Conservation (phyloP, 1,140 invertebrate genomes). For the Drosophila funebris region DNA sequence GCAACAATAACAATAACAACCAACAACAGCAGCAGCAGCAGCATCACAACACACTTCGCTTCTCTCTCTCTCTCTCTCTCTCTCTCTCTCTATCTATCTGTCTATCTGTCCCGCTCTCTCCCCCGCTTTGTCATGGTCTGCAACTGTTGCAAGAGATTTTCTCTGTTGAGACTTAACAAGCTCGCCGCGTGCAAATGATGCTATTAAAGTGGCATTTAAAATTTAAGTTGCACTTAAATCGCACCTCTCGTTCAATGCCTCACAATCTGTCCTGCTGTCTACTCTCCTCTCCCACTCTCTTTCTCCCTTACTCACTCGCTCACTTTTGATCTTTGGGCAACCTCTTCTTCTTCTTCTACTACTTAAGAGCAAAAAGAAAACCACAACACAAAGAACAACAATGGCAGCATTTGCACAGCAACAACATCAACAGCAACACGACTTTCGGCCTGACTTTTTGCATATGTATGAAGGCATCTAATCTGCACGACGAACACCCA, state of each 20-base stretch:
- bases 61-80: background rate
- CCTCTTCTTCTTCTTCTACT: slow-evolving; percentile 26
- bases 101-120: background rate
- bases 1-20: slow-evolving; percentile 20
- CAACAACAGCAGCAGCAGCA: background rate
- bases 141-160: slow-evolving; percentile 22
- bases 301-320: background rate
- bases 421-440: slow-evolving; percentile 60
- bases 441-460: slow-evolving; percentile 60
- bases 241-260: slow-evolving; percentile 42
- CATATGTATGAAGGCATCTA: slow-evolving; percentile 74
- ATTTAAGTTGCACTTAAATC: slow-evolving; percentile 71
- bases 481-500: slow-evolving; percentile 58
- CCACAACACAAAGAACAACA: slow-evolving; percentile 34
- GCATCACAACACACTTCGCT: too few species aligned
- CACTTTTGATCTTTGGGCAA: slow-evolving; percentile 37
- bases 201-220: slow-evolving; percentile 81
- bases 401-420: slow-evolving; percentile 46
- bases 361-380: slow-evolving; percentile 7
- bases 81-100: too few species aligned
- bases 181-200: slow-evolving; percentile 77
- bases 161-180: slow-evolving; percentile 60
- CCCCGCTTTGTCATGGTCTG: background rate
- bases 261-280: slow-evolving; percentile 9
- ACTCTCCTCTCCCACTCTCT: slow-evolving; percentile 1